Evolutionary conservation across 2,888 invertebrate species (phyloP).

Genomic region (Cremastobaeus sp.): DNA sequence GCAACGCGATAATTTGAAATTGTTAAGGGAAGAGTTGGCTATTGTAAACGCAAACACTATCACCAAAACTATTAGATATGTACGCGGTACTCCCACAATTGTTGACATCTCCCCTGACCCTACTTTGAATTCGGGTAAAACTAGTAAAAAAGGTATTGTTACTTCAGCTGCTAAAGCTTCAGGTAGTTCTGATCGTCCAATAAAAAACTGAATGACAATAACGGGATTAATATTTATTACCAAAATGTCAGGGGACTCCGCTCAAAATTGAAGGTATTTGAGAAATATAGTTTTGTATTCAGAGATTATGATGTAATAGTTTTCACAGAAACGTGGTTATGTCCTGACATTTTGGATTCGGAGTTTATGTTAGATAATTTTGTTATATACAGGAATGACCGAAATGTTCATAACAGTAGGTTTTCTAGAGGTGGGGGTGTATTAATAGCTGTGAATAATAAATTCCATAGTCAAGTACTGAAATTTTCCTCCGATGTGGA

Average conservation of each 20-base stretch:
- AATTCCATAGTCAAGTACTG: not conserved
- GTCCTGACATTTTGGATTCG: not conserved
- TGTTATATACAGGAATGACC: conserved; percentile 5
- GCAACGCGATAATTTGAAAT: not conserved
- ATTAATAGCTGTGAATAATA: conserved; percentile 12
- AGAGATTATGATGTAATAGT: conserved; percentile 9
- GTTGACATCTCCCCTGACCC: not conserved
- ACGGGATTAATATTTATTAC: not conserved
- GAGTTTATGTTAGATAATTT: conserved; percentile 3
- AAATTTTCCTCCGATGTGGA: not conserved
- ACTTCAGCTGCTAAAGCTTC: too few species aligned
- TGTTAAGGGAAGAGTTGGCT: not conserved
- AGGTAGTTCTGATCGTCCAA: not conserved
- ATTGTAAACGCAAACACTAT: not conserved
- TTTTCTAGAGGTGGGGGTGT: conserved; percentile 4
- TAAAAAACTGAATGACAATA: too few species aligned
- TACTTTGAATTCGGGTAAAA: not conserved
- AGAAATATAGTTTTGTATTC: not conserved
- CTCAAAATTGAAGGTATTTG: not conserved
- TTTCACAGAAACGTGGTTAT: conserved; percentile 13
- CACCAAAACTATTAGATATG: conserved; percentile 2
- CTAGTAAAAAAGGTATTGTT: not conserved
- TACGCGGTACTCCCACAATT: not conserved
- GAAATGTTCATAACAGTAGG: not conserved
- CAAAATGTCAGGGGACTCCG: conserved; percentile 13